Evolutionary conservation across 2,888 invertebrate genomes (phyloP), one percentile per base, ranked within the genome.

Genomic region (Sphecodes monilicornis): DNA sequence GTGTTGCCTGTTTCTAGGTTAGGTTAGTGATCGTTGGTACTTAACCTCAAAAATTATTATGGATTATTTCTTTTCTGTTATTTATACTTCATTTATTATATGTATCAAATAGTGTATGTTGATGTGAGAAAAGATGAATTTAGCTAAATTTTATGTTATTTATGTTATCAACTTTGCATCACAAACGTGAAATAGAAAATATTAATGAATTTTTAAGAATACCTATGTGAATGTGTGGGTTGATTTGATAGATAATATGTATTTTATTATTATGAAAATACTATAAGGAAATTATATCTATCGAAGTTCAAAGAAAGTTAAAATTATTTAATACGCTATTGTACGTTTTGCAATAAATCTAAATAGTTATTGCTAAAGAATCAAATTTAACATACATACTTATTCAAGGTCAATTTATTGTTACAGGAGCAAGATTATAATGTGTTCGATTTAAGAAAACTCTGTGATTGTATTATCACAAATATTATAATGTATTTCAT

Each of bases 1-100:
- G 50, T 77, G 43, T 43, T n/a, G 50, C 64, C 68, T 77, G 66
- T 64, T 86, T 84, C 26, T 87, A 88, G 88, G 88, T 88, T 88
- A 88, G 78, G 84, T 86, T 80, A 84, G 86, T 84, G 76, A 82
- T 88, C 82, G 82, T 70, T 77, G 80, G 39, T 66, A 79, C 84
- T 85, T 90, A 90, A 90, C 90, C 90, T 90, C 85, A 78, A 90
- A 89, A 26, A 71, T 46, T 70, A n/a, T 41, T 68, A 39, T 57
- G 60, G 76, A 60, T 71, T 85, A 73, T 76, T 66, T 77, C 39
- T 57, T 74, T 54, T 39, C 39, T 68, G 54, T 71, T 81, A 36
- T 16, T 73, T 32, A 13, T 11, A 11, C 2, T 39, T 29, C 26
- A 57, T n/a, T 16, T 46, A 32, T 57, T 54, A n/a, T 66, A 66